These are phyloP conservation scores for Phenganax marumi DNA, from an alignment of 92 coral and sea anemone species.

Conservation along the genomic window DNA sequence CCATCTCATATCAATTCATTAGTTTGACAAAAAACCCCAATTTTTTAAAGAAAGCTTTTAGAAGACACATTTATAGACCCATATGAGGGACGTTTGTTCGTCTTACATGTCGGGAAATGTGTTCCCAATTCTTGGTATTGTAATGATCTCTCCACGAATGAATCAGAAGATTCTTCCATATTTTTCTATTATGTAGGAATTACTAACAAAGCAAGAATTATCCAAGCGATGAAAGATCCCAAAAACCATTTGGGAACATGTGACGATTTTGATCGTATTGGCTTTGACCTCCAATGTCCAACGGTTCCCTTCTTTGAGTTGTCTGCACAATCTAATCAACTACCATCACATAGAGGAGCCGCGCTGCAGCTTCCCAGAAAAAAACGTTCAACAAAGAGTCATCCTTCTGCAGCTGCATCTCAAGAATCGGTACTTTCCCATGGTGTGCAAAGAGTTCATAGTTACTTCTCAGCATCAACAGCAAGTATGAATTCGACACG, in stretches of 20 bases:
- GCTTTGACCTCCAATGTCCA: not conserved
- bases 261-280: not conserved
- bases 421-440: not conserved
- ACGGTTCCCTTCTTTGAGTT: too few species aligned
- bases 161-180: not conserved
- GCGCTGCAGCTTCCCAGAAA: not conserved
- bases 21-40: too few species aligned
- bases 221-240: slow-evolving; percentile 32
- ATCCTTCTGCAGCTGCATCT: not conserved
- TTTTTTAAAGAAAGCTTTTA: too few species aligned
- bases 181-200: slow-evolving; percentile 11
- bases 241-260: not conserved
- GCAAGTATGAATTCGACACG: not conserved
- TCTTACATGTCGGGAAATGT: too few species aligned
- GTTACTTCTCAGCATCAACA: not conserved
- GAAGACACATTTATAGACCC: too few species aligned
- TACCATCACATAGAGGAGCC: not conserved
- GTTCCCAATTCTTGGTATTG: too few species aligned
- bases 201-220: slow-evolving; percentile 12
- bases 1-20: too few species aligned
- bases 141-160: not conserved
- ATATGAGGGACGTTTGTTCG: too few species aligned
- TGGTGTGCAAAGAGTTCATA: not conserved
- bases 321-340: not conserved
- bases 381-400: not conserved